Conservation (phyloP, 2,113 vertebrate species). For the Ia io region DNA sequence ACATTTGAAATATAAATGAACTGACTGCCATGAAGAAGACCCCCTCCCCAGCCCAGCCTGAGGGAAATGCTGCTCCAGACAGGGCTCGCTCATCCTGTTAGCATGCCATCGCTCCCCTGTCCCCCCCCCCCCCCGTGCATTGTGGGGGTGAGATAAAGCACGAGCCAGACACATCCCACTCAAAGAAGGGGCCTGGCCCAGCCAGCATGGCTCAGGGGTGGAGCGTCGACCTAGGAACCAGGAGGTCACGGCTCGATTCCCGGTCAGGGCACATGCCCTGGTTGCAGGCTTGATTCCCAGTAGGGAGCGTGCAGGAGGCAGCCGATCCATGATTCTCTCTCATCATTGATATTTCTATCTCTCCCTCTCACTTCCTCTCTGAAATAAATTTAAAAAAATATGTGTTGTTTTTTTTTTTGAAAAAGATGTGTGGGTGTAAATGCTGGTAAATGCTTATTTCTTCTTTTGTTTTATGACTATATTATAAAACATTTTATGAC, state of each 20-base stretch:
- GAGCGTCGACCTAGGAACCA: no score
- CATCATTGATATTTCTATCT: no score
- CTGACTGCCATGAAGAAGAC: background rate
- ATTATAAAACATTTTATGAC: background rate
- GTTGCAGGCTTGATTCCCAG: no score
- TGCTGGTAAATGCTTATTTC: background rate
- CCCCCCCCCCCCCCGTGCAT: background rate
- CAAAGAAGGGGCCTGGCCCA: background rate
- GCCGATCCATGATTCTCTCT: no score
- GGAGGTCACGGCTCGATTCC: no score
- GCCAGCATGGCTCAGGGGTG: no score
- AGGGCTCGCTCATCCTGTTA: background rate
- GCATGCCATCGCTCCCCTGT: background rate
- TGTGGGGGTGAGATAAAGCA: background rate
- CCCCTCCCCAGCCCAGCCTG: background rate
- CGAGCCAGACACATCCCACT: background rate
- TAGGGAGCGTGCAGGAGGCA: no score
- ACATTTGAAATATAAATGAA: conserved; percentile 62
- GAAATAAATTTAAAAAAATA: no score
- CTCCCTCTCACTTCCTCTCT: no score
- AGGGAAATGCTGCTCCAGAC: background rate
- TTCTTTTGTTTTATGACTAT: background rate
- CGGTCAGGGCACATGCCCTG: no score
- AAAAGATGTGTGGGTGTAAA: background rate
- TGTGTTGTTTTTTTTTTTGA: no score